A percentile compares a stretch with the other conserved stretches of the same genome.
Evolutionary conservation across 1,140 invertebrate genomes (phyloP).

Genomic region (Protaetia brevitarsis): DNA sequence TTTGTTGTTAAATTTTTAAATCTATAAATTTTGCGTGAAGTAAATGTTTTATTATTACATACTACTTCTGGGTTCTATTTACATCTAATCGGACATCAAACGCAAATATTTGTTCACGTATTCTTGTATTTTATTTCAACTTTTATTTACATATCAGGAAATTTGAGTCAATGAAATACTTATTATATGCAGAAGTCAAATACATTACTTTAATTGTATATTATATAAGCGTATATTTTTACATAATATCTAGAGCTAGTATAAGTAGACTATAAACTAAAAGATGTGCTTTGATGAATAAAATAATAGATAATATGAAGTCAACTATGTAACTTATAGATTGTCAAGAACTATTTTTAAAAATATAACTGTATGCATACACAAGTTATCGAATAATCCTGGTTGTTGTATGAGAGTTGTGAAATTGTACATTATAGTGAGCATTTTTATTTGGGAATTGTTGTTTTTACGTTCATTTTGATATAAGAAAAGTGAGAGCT

Average conservation of each 20-base stretch:
- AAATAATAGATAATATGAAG: neutral
- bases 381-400: neutral
- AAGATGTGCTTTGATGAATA: neutral
- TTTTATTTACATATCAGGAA: constrained; percentile 9
- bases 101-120: too few species aligned
- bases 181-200: neutral
- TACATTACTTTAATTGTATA: neutral
- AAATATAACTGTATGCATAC: neutral
- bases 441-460: neutral
- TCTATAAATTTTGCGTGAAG: too few species aligned
- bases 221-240: constrained; percentile 5
- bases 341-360: constrained; percentile 2
- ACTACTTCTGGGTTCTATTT: too few species aligned
- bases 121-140: neutral
- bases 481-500: neutral
- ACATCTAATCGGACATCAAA: too few species aligned
- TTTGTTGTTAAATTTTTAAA: too few species aligned
- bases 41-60: too few species aligned
- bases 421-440: neutral
- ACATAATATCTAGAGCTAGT: constrained; percentile 4
- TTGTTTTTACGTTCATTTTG: neutral
- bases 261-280: neutral
- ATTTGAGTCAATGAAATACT: neutral
- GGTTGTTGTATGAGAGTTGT: constrained; percentile 10
- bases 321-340: neutral